These are phyloP conservation scores for Adelphocoris suturalis DNA, from an alignment of 2,888 invertebrate species.

Conservation along the genomic window DNA sequence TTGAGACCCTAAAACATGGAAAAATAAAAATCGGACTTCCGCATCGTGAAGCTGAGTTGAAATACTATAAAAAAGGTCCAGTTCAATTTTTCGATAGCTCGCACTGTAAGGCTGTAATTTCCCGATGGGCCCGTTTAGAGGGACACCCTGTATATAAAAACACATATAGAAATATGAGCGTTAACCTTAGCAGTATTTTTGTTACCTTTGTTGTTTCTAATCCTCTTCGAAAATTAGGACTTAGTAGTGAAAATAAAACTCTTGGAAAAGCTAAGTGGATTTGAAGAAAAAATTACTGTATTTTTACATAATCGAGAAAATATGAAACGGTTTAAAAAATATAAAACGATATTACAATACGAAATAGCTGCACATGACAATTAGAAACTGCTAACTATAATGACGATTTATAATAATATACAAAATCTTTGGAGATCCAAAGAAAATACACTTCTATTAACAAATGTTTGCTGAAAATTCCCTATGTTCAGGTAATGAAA, in stretches of 20 bases:
- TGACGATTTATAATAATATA: slow-evolving; percentile 27
- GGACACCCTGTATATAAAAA: no score
- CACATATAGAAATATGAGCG: no score
- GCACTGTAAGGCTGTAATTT: no score
- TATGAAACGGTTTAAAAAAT: slow-evolving; percentile 26
- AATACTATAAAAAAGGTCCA: no score
- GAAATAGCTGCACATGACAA: slow-evolving; percentile 1
- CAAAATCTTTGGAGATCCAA: slow-evolving; percentile 20
- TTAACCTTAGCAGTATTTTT: no score
- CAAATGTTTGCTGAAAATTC: not conserved
- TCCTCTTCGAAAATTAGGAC: no score
- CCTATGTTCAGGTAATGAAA: not conserved
- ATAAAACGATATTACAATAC: slow-evolving; percentile 39
- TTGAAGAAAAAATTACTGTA: slow-evolving; percentile 32
- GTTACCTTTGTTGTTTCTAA: no score
- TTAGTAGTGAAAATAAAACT: not conserved
- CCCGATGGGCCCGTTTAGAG: no score
- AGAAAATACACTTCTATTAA: slow-evolving; percentile 16
- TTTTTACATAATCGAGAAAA: slow-evolving; percentile 29
- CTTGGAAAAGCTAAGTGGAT: not conserved
- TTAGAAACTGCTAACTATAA: slow-evolving; percentile 3
- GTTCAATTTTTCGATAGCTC: no score
- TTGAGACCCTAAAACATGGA: no score
- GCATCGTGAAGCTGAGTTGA: no score
- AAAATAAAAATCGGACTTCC: no score